Conservation (phyloP, 2,888 invertebrate genomes). For the Ophion obscuratus region DNA sequence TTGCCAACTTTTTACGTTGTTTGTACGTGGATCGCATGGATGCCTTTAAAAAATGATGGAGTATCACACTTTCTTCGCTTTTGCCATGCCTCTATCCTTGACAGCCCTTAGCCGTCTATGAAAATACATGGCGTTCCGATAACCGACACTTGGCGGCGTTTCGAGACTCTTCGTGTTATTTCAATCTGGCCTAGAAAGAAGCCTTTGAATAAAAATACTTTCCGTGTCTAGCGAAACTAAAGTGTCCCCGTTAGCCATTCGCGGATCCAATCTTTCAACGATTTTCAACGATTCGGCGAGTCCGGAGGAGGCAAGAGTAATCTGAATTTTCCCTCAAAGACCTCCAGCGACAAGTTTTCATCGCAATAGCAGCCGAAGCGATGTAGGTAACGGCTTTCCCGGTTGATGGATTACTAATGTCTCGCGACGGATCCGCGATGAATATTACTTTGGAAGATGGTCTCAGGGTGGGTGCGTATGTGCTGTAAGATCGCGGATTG, state of each 20-base stretch:
- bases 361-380: conserved; percentile 15
- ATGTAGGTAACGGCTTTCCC: conserved; percentile 50
- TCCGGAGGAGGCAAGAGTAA: background rate
- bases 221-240: conserved; percentile 7
- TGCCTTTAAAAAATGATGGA: background rate
- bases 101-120: background rate
- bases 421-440: conserved; percentile 22
- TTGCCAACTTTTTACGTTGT: background rate
- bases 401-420: conserved; percentile 53
- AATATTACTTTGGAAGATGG: conserved; percentile 6
- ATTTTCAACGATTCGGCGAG: background rate
- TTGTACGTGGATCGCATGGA: background rate
- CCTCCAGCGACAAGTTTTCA: conserved; percentile 43
- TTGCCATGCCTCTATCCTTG: background rate
- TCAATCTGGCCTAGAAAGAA: background rate
- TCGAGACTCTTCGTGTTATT: background rate
- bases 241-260: conserved; percentile 46
- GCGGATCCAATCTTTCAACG: conserved; percentile 9
- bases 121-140: background rate
- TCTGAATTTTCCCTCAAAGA: conserved; percentile 13
- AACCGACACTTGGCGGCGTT: background rate
- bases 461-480: background rate
- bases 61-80: background rate
- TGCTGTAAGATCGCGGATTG: background rate
- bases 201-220: conserved; percentile 1